Evolutionary conservation across 2,113 vertebrate species (phyloP), one percentile per base, ranked within the genome.

Genomic region (Myanophis thanlyinensis): DNA sequence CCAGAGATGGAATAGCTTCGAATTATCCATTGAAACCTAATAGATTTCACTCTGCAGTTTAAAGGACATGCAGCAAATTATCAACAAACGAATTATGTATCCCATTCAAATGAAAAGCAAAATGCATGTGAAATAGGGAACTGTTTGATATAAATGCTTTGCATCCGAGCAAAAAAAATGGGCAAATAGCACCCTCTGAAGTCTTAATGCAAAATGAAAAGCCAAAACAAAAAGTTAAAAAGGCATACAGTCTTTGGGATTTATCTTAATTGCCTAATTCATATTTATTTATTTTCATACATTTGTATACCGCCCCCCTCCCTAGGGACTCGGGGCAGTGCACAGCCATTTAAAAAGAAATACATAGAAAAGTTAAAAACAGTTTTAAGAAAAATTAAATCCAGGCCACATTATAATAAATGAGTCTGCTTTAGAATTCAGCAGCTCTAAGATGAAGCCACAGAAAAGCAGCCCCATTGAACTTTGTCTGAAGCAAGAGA

Each of bases 101-200:
- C 46, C 86, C 13, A 25, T 62, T 56, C 0, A 1, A 90, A 47
- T 10, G 47, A 80, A 62, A 91, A 92, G 12, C 46, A 87, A 85
- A 93, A 93, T 88, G 62, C 7, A 48, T 8, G 18, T 80, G 67
- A 20, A 80, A 52, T 27, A 27, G 56, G 18, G 47, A 52, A 48
- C 22, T 44, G 0, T 10, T 51, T 88, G 18, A 67, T 54, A 25
- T 18, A 30, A 12, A 11, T 20, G 44, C 25, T 73, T 15, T 62
- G 44, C 48, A 54, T 47, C 80, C 9, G 9, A 10, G 86, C 47
- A 80, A 87, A 95, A 87, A 95, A 85, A 0, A 0, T 48, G 2
- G 2, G 30, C 67, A 35, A 30, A 90, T 56, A 96, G 95, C 93
- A 93, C 93, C 91, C 94, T 27, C 93, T 95, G 44, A 87, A 94